Evolutionary conservation across 2,797 vertebrate genomes (phyloP).

Genomic region (Oceanodroma leucorhoa): DNA sequence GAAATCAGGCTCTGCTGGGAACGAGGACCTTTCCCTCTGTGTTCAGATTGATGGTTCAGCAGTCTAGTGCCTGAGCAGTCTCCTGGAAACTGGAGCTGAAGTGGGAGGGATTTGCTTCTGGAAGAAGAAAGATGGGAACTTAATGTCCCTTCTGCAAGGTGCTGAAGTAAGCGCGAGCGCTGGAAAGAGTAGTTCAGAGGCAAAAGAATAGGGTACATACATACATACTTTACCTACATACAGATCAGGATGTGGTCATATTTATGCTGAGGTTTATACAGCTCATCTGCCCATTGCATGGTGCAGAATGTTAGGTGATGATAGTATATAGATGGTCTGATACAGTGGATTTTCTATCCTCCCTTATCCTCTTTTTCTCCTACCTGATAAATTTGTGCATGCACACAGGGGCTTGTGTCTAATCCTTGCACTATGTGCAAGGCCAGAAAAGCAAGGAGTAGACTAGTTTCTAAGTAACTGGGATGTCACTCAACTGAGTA

Average conservation of each 20-base stretch:
- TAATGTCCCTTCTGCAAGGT: not conserved
- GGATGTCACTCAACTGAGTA: not conserved
- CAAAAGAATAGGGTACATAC: not conserved
- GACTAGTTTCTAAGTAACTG: not conserved
- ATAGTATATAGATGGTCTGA: not conserved
- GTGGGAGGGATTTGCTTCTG: not conserved
- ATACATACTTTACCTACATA: not conserved
- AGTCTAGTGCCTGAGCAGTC: not conserved
- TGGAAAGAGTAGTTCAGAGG: not conserved
- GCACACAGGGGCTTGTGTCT: not conserved
- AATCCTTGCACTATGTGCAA: not conserved
- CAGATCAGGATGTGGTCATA: not conserved
- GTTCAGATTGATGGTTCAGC: not conserved
- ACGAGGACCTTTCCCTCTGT: not conserved
- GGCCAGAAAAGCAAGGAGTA: not conserved
- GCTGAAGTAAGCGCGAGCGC: not conserved
- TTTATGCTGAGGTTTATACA: not conserved
- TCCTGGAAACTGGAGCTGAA: not conserved
- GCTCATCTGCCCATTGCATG: not conserved
- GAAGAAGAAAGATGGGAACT: not conserved
- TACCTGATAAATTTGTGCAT: not conserved
- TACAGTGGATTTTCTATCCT: not conserved
- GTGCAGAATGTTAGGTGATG: not conserved
- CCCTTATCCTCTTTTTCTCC: not conserved
- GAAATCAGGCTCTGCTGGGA: not conserved